phyloP scores from a whole-genome alignment of 2,888 invertebrate species.

The Melieria crassipennis region DNA sequence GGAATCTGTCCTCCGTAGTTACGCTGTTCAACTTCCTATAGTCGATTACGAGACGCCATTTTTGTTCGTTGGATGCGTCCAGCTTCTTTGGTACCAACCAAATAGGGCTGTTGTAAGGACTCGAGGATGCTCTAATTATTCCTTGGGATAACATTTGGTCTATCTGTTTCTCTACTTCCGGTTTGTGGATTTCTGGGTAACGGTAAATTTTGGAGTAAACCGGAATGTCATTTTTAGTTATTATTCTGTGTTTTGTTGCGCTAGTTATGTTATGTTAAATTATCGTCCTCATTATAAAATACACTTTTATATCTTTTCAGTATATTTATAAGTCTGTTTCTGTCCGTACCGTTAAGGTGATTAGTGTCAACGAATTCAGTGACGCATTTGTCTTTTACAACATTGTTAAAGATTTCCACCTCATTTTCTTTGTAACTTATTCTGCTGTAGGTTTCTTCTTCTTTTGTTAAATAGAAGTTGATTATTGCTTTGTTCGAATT shows the following conservation, averaged over 20 bases:
- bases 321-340: neutral
- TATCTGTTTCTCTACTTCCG: constrained; percentile 5
- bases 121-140: constrained; percentile 8
- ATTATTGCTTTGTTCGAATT: neutral
- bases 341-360: neutral
- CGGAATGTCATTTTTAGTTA: constrained; percentile 2
- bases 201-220: neutral
- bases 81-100: constrained; percentile 5
- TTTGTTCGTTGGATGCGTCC: constrained; percentile 1
- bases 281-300: constrained; percentile 8
- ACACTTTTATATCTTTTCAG: constrained; percentile 3
- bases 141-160: constrained; percentile 14
- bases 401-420: constrained; percentile 7
- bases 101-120: constrained; percentile 13
- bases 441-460: constrained; percentile 10
- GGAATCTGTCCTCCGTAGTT: constrained; percentile 1
- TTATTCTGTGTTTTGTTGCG: neutral
- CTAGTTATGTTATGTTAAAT: constrained; percentile 6
- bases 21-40: constrained; percentile 5
- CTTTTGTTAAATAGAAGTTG: constrained; percentile 12
- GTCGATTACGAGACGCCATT: constrained; percentile 1
- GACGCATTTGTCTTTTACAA: neutral
- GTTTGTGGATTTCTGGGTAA: constrained; percentile 4
- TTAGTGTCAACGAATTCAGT: constrained; percentile 5
- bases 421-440: neutral